phyloP scores from a whole-genome alignment of 2,888 invertebrate genomes.

The Ennomos erosarius region DNA sequence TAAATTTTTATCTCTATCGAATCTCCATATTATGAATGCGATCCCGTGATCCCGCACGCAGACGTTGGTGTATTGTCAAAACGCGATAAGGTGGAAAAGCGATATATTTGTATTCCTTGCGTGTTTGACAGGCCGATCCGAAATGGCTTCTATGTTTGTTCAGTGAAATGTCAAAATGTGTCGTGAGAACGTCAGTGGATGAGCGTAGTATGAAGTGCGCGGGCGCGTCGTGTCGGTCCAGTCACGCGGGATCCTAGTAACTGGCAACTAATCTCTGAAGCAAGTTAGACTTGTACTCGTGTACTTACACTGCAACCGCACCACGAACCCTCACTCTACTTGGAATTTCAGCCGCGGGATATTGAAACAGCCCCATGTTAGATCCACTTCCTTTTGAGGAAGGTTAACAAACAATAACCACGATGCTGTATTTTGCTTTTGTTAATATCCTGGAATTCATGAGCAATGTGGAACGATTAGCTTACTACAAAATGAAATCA shows the following conservation, averaged over 20 bases:
- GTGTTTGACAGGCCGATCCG: conserved; percentile 63
- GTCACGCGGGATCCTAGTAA: conserved; percentile 65
- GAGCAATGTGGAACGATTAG: neutral
- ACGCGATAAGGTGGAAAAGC: conserved; percentile 47
- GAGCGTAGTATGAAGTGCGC: conserved; percentile 65
- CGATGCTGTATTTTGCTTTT: conserved; percentile 19
- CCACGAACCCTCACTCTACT: conserved; percentile 43
- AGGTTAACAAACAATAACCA: conserved; percentile 33
- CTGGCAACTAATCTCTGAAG: conserved; percentile 19
- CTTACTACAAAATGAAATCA: too few species aligned
- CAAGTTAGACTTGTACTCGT: conserved; percentile 62
- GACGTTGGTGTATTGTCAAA: conserved; percentile 53
- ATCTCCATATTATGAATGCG: conserved; percentile 56
- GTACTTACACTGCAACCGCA: conserved; percentile 40
- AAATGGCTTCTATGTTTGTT: conserved; percentile 81
- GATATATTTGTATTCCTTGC: conserved; percentile 68
- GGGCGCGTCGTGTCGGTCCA: conserved; percentile 67
- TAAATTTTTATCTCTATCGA: conserved; percentile 56
- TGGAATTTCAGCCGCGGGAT: conserved; percentile 69
- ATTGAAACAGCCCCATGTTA: conserved; percentile 54
- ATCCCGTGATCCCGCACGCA: conserved; percentile 55
- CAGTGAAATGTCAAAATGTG: conserved; percentile 82
- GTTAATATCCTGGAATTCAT: conserved; percentile 20
- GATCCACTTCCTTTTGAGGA: conserved; percentile 34
- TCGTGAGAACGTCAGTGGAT: conserved; percentile 74